phyloP scores from a whole-genome alignment of 2,888 invertebrate species.

The Mesochorus sp. region DNA sequence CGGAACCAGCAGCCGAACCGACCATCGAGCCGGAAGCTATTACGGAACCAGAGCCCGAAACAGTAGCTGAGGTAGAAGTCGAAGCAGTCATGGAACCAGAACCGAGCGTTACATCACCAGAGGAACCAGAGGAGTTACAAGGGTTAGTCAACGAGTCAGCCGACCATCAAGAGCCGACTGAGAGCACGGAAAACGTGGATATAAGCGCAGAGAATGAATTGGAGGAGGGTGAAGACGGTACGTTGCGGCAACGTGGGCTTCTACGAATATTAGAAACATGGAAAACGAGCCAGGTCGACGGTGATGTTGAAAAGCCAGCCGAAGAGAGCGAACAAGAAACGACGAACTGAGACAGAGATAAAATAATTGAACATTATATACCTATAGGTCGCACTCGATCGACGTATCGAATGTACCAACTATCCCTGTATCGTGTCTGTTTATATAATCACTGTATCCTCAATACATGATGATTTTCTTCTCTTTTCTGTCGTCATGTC shows the following conservation, averaged over 20 bases:
- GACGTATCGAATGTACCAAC: slow-evolving; percentile 11
- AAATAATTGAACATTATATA: slow-evolving; percentile 1
- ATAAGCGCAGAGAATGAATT: slow-evolving; percentile 61
- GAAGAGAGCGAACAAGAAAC: slow-evolving; percentile 40
- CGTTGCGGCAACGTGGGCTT: slow-evolving; percentile 65
- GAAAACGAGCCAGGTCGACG: slow-evolving; percentile 53
- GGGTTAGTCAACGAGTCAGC: too few relatives aligned
- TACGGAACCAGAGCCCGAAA: slow-evolving; percentile 46
- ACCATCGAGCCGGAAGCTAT: slow-evolving; percentile 51
- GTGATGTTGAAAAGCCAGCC: slow-evolving; percentile 29
- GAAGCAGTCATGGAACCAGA: slow-evolving; percentile 48
- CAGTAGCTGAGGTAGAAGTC: slow-evolving; percentile 34
- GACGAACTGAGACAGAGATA: slow-evolving; percentile 54
- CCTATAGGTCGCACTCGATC: slow-evolving; percentile 16
- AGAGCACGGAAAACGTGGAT: slow-evolving; percentile 63
- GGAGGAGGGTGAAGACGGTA: slow-evolving; percentile 66
- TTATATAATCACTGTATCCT: slow-evolving; percentile 48
- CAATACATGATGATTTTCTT: slow-evolving; percentile 52
- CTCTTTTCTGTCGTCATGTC: slow-evolving; percentile 32
- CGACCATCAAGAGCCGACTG: slow-evolving; percentile 22
- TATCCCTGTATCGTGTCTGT: slow-evolving; percentile 45
- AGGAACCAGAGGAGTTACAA: slow-evolving; percentile 53
- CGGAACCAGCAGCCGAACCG: slow-evolving; percentile 43
- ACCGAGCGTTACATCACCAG: too few relatives aligned
- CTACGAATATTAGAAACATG: slow-evolving; percentile 62